Base-by-base conservation (phyloP, 2,888 invertebrate species). In the Lasioglossum oenotherae region DNA sequence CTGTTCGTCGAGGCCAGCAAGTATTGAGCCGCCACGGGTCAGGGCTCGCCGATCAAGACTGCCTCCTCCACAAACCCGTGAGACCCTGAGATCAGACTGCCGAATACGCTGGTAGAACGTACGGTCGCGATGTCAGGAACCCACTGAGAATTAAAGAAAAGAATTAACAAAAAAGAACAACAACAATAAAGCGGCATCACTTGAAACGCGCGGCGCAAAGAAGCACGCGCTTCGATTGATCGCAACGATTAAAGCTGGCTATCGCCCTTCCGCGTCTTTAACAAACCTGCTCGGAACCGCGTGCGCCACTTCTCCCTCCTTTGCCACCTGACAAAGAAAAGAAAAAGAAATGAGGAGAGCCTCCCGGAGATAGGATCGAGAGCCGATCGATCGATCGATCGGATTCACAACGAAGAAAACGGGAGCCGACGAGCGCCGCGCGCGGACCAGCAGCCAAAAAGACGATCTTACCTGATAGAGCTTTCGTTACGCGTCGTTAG, bases 31-130 rank as follows among this genome's bases (percentile, higher is more conserved):
- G 88, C 86, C 16, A 57, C 23, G 89, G 73, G 64, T 89, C 90
- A 64, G 64, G 89, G 92, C 93, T 94, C 94, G 92, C 93, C 91
- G 93, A 93, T 93, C 92, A 94, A 95, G 95, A 95, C 95, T 95
- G 95, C 93, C 94, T 94, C 93, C 92, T 88, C 84, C 82, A 78
- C 82, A 57, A 57, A 80, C 83, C 81, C 87, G 92, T 90, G 93
- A 92, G 89, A 92, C 84, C 90, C 89, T 88, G 90, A 91, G 91
- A 91, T 90, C 90, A 87, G 90, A 89, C 88, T 88, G 87, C 88
- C 90, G 83, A 89, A 83, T 83, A 90, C 90, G 87, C 89, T 85
- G 90, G 88, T 86, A 85, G 89, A 88, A 87, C 90, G 90, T 84
- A 85, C 83, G 91, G 91, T 92, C 89, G 84, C 87, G 92, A 92